Evolutionary conservation across 1,140 invertebrate genomes (phyloP), one percentile per base, ranked within the genome.

Genomic region (Latrodectus geometricus): DNA sequence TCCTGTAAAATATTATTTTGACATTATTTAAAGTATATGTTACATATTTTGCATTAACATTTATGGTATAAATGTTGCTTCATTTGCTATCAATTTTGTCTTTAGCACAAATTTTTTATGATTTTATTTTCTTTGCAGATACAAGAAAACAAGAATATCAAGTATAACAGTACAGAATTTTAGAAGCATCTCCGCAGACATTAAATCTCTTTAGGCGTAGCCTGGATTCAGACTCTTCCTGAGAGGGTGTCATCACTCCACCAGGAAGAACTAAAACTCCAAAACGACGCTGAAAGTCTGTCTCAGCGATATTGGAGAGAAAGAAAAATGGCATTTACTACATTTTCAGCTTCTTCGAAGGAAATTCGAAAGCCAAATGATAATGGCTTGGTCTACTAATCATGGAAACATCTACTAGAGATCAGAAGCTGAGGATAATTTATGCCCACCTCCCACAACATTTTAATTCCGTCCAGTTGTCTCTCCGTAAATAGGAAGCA

Each of bases 191-290:
- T 81, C 86, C 56, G 72, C 72, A 87, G 65, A 87, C 73, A 68
- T 82, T 82, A 15, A 74, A 82, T 50, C 79, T 69, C 74, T 50
- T 83, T 82, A 87, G 73, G 86, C 73, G 12, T 82, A 87, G 79
- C 79, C 86, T 82, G 86, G 54, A 79, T 82, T 17, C 48, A 75
- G 69, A 23, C 54, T 56, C 61, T 79, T 72, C 78, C 70, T 52
- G 49, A 70, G 73, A 54, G 20, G 70, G 35, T 65, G 95, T 69
- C 91, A 95, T 73, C 54, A 68, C 23, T 56, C 68, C 49, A 56
- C 48, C 35, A n/a, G 79, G 79, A 72, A 81, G 69, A 23, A 23
- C 68, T 69, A 23, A 69, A 9, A 15, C 20, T 21, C n/a, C 9
- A 81, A 83, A 65, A 7, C 4, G 14, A 15, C 50, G 52, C 50